Conservation (phyloP, 2,888 invertebrate species). For the Aspidapion aeneum region DNA sequence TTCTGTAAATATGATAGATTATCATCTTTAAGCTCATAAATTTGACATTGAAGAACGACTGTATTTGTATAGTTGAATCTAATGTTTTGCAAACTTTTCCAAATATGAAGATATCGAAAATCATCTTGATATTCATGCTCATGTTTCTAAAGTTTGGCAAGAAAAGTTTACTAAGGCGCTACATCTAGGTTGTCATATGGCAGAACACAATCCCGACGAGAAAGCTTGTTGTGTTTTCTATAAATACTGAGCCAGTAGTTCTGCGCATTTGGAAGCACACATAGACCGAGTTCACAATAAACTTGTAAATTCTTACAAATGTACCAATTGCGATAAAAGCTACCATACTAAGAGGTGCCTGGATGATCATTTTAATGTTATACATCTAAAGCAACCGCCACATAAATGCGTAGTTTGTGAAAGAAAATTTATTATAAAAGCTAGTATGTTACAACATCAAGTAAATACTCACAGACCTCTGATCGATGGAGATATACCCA, state of each 20-base stretch:
- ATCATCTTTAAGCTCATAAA: constrained; percentile 19
- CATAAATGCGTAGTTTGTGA: constrained; percentile 52
- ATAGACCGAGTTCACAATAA: constrained; percentile 39
- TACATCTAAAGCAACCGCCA: constrained; percentile 39
- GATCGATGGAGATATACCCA: constrained; percentile 22
- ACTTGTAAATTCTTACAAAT: constrained; percentile 16
- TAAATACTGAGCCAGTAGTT: constrained; percentile 33
- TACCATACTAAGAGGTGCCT: constrained; percentile 20
- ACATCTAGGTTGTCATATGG: constrained; percentile 40
- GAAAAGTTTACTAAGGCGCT: constrained; percentile 39
- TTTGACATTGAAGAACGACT: constrained; percentile 2
- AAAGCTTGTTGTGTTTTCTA: constrained; percentile 40
- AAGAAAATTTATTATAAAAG: constrained; percentile 23
- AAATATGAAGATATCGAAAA: constrained; percentile 9
- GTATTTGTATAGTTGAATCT: constrained; percentile 12
- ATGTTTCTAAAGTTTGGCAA: constrained; percentile 45
- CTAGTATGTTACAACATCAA: constrained; percentile 31
- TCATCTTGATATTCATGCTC: constrained; percentile 32
- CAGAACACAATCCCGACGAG: constrained; percentile 37
- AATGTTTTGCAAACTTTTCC: constrained; percentile 11
- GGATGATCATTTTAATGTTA: constrained; percentile 26
- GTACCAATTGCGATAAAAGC: constrained; percentile 20
- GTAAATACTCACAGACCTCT: constrained; percentile 20
- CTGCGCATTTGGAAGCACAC: constrained; percentile 37
- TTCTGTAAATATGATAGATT: constrained; percentile 14